phyloP scores from a whole-genome alignment of 2,888 invertebrate genomes.

The Pardosa pseudoannulata region DNA sequence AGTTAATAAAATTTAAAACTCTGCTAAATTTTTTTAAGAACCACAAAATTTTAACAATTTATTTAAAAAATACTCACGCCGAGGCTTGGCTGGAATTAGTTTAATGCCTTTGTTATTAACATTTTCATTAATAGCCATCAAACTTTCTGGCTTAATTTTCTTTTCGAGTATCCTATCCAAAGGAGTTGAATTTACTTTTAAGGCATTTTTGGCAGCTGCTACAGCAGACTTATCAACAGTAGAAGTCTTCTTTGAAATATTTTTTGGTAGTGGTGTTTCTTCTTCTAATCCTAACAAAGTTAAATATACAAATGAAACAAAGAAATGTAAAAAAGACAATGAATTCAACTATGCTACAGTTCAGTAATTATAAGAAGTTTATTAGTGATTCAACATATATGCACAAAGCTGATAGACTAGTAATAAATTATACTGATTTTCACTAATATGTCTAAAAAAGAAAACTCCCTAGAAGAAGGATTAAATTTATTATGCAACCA shows the following conservation, averaged over 20 bases:
- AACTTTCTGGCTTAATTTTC: slow-evolving; percentile 82
- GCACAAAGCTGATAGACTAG: too few relatives aligned
- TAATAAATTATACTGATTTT: too few relatives aligned
- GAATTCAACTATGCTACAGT: too few relatives aligned
- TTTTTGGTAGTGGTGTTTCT: slow-evolving; percentile 80
- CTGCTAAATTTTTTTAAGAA: too few relatives aligned
- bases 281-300: slow-evolving; percentile 85
- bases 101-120: slow-evolving; percentile 84
- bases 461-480: too few relatives aligned
- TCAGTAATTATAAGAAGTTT: too few relatives aligned
- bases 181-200: slow-evolving; percentile 75
- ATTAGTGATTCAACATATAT: too few relatives aligned
- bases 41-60: too few relatives aligned
- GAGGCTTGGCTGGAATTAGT: slow-evolving; percentile 90
- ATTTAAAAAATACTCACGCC: slow-evolving; percentile 85
- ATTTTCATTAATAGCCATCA: slow-evolving; percentile 68
- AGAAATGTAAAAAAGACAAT: background rate
- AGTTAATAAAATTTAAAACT: slow-evolving; percentile 2
- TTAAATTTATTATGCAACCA: too few relatives aligned
- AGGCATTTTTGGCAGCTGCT: slow-evolving; percentile 74
- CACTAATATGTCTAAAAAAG: too few relatives aligned
- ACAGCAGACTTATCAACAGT: slow-evolving; percentile 66
- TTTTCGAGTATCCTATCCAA: slow-evolving; percentile 83
- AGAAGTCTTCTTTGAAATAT: slow-evolving; percentile 61
- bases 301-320: background rate